These are phyloP conservation scores for Neodontobutis hainanensis DNA, from an alignment of 2,113 vertebrate genomes.

Conservation along the genomic window DNA sequence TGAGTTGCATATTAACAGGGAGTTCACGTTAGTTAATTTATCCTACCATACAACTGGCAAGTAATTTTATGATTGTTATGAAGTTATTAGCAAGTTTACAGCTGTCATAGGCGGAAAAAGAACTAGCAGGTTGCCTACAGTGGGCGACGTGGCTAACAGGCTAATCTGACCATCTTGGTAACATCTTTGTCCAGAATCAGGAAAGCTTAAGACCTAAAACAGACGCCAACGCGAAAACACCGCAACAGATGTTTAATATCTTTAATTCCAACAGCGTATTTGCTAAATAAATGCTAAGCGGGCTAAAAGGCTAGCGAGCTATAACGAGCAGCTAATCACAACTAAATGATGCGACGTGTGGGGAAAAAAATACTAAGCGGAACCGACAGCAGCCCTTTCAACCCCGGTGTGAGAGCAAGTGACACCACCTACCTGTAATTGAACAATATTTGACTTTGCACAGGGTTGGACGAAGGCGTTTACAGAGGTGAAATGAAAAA, in stretches of 20 bases:
- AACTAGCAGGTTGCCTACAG: constrained; percentile 24
- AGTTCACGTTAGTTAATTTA: not conserved
- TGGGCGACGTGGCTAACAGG: constrained; percentile 40
- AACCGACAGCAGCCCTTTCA: not conserved
- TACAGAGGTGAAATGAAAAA: constrained; percentile 7
- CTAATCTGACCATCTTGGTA: constrained; percentile 29
- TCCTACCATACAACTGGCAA: not conserved
- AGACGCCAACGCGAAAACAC: not conserved
- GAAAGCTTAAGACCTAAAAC: not conserved
- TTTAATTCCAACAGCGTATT: constrained; percentile 17
- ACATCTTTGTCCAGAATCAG: not conserved
- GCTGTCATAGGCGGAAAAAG: constrained; percentile 6
- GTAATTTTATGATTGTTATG: not conserved
- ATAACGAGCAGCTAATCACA: constrained; percentile 59
- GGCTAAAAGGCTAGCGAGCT: constrained; percentile 30
- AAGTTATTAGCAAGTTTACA: constrained; percentile 40
- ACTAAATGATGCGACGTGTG: constrained; percentile 30
- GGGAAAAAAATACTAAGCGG: not conserved
- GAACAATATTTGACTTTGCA: not conserved
- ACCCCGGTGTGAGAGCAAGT: rapidly evolving
- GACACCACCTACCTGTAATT: constrained; percentile 24
- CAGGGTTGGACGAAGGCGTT: constrained; percentile 2
- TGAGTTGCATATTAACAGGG: not conserved
- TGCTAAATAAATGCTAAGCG: constrained; percentile 19
- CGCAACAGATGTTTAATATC: constrained; percentile 49